A percentile compares a stretch with the other conserved stretches of the same genome.
Evolutionary conservation across 1,140 invertebrate species (phyloP).

Genomic region (Euwallacea similis): DNA sequence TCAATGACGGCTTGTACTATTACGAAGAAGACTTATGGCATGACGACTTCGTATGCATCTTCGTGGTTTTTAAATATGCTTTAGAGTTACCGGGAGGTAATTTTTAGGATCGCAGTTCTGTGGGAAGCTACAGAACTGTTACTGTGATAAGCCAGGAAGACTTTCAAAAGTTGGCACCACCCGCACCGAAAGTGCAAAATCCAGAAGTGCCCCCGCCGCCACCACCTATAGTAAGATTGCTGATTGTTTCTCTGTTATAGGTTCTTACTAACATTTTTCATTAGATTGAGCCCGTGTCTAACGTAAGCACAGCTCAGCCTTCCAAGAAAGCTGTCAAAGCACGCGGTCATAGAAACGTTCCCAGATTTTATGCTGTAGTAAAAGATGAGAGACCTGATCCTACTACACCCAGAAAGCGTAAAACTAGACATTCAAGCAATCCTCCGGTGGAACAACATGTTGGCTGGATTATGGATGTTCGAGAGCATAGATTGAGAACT

Average conservation of each 20-base stretch:
- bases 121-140: constrained; percentile 79
- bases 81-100: not conserved
- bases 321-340: constrained; percentile 19
- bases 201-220: constrained; percentile 78
- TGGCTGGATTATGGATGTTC: constrained; percentile 94
- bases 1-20: constrained; percentile 92
- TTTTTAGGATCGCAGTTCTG: constrained; percentile 48
- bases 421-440: constrained; percentile 89
- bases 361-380: constrained; percentile 93
- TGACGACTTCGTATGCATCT: constrained; percentile 46
- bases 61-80: not conserved
- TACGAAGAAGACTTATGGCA: constrained; percentile 92
- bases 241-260: not conserved
- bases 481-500: constrained; percentile 77
- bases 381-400: constrained; percentile 74
- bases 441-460: constrained; percentile 93
- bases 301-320: constrained; percentile 9
- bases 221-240: constrained; percentile 55
- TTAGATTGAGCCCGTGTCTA: constrained; percentile 28
- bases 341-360: constrained; percentile 54
- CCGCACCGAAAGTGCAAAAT: constrained; percentile 64
- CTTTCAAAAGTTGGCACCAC: constrained; percentile 79
- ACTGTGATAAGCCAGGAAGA: constrained; percentile 86
- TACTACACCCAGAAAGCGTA: constrained; percentile 78
- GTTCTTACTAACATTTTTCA: constrained; percentile 1